phyloP scores from a whole-genome alignment of 2,113 vertebrate genomes.

The Periophthalmus modestus region DNA sequence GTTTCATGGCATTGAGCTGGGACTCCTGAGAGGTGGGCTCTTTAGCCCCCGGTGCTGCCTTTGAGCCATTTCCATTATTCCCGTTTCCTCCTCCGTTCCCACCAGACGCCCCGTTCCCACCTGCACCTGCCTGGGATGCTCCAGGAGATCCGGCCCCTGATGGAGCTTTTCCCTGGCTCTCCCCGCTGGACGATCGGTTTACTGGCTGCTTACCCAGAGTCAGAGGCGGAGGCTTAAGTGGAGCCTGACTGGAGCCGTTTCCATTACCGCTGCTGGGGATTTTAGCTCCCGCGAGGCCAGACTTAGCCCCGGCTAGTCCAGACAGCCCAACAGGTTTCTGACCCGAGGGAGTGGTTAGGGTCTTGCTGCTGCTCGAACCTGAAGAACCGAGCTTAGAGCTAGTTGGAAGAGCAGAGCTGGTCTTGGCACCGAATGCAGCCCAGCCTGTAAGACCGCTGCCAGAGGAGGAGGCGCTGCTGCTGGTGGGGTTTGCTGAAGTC shows the following conservation, averaged over 20 bases:
- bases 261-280: constrained; percentile 65
- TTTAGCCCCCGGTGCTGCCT: constrained; percentile 80
- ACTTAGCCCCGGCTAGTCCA: constrained; percentile 83
- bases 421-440: constrained; percentile 97
- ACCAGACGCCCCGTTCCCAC: constrained; percentile 69
- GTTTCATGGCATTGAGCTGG: constrained; percentile 96
- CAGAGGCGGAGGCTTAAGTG: constrained; percentile 87
- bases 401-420: constrained; percentile 81
- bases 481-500: constrained; percentile 83
- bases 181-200: constrained; percentile 88
- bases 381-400: constrained; percentile 84
- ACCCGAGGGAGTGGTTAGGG: constrained; percentile 75
- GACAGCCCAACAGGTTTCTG: constrained; percentile 90
- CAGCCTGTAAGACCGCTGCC: constrained; percentile 92
- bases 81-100: constrained; percentile 63
- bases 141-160: constrained; percentile 75
- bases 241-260: constrained; percentile 70
- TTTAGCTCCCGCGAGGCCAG: constrained; percentile 82
- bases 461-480: constrained; percentile 80
- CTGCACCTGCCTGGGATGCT: constrained; percentile 56
- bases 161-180: constrained; percentile 84
- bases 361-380: constrained; percentile 80
- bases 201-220: constrained; percentile 91
- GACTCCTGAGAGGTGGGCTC: constrained; percentile 93
- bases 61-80: constrained; percentile 75